Evolutionary conservation across 1,140 invertebrate genomes (phyloP).

Genomic region (Aphis gossypii): DNA sequence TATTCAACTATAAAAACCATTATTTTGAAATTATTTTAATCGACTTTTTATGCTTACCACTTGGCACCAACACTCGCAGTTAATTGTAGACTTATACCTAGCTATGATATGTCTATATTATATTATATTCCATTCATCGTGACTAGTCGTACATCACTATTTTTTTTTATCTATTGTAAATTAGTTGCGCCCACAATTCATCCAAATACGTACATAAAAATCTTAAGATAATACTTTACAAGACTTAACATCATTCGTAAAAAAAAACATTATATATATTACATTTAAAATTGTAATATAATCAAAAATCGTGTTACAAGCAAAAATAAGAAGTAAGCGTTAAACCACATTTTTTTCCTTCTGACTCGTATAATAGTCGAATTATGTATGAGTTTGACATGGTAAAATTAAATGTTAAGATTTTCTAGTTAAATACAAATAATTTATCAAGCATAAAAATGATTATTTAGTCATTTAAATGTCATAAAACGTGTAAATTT

Average conservation of each 20-base stretch:
- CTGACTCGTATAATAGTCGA: not conserved
- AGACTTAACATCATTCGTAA: not conserved
- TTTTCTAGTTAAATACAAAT: not conserved
- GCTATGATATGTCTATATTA: not conserved
- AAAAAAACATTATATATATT: not conserved
- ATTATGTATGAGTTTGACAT: too few relatives aligned
- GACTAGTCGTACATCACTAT: not conserved
- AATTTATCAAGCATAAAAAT: not conserved
- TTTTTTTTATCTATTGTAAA: not conserved
- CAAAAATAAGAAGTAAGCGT: not conserved
- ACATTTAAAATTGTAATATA: not conserved
- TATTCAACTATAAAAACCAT: not conserved
- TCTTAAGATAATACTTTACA: not conserved
- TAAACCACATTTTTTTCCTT: not conserved
- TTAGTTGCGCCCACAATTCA: not conserved
- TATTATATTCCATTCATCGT: not conserved
- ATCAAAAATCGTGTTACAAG: not conserved
- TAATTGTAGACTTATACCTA: not conserved
- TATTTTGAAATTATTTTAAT: not conserved
- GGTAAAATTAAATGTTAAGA: not conserved
- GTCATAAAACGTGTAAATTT: not conserved
- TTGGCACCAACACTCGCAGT: not conserved
- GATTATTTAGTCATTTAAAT: not conserved
- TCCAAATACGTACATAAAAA: not conserved
- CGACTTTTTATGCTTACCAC: not conserved